These are phyloP conservation scores for Brachyhypopomus gauderio DNA, from an alignment of 2,113 vertebrate genomes.

Conservation along the genomic window DNA sequence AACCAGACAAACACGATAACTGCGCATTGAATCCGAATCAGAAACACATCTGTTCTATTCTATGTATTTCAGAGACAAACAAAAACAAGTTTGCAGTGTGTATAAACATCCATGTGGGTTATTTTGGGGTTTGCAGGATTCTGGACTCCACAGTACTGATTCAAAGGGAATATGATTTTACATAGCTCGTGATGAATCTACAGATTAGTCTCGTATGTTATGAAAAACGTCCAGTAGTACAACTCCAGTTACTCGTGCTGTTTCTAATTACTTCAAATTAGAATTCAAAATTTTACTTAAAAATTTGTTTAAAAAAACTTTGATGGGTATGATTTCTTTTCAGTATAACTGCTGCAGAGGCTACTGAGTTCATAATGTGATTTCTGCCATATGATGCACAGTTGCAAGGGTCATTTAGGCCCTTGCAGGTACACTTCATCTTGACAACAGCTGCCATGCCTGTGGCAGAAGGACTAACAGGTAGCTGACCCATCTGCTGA, in stretches of 20 bases:
- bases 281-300: too few species aligned
- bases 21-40: slow-evolving; percentile 11
- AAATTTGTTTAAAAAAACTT: slow-evolving; percentile 9
- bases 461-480: slow-evolving; percentile 63
- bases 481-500: slow-evolving; percentile 49
- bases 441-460: slow-evolving; percentile 58
- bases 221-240: neutral
- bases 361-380: slow-evolving; percentile 17
- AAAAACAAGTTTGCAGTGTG: slow-evolving; percentile 2
- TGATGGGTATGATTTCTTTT: neutral
- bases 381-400: neutral
- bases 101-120: neutral
- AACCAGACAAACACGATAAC: neutral
- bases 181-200: neutral
- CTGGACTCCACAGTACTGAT: neutral
- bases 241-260: neutral
- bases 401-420: slow-evolving; percentile 2
- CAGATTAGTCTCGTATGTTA: neutral
- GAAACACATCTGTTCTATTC: slow-evolving; percentile 15
- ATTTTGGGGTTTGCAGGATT: neutral
- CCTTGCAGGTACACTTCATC: slow-evolving; percentile 45
- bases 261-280: neutral
- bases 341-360: neutral
- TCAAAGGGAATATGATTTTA: too few species aligned
- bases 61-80: slow-evolving; percentile 48